phyloP scores from a whole-genome alignment of 1,140 invertebrate species.

The Halictus rubicundus region DNA sequence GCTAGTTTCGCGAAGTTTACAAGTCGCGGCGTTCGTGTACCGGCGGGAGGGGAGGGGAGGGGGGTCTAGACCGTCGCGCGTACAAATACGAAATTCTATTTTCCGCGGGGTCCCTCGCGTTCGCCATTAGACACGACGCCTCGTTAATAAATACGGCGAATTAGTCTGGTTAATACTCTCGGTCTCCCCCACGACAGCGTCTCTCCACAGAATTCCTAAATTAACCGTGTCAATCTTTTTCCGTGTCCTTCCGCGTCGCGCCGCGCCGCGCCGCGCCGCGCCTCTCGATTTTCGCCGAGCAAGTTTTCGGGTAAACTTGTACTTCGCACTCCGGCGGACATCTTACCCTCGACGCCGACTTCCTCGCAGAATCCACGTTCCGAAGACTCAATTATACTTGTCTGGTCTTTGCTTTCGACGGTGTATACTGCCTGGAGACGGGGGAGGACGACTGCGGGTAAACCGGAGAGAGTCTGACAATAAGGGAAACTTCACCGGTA shows the following conservation, averaged over 20 bases:
- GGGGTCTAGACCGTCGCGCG: background rate
- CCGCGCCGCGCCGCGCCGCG: too few relatives aligned
- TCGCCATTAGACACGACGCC: slow-evolving; percentile 6
- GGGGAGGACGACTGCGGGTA: too few relatives aligned
- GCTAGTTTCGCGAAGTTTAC: slow-evolving; percentile 50
- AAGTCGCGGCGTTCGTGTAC: slow-evolving; percentile 12
- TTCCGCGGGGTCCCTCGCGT: slow-evolving; percentile 10
- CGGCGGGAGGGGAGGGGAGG: background rate
- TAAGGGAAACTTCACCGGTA: background rate
- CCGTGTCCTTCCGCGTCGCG: background rate
- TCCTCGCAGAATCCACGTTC: background rate
- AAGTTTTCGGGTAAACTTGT: background rate
- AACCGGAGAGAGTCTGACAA: background rate
- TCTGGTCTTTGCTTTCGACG: background rate
- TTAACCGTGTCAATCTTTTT: slow-evolving; percentile 22
- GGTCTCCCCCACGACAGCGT: background rate
- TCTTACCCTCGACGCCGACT: background rate
- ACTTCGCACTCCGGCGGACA: too few relatives aligned
- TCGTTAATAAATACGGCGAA: slow-evolving; percentile 42
- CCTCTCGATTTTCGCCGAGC: background rate
- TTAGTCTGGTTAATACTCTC: slow-evolving; percentile 30
- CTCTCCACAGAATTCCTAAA: slow-evolving; percentile 4
- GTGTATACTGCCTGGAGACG: background rate
- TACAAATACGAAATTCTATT: slow-evolving; percentile 48
- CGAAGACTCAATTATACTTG: background rate